Conservation (phyloP, 2,888 invertebrate species). For the Microctonus aethiopoides region DNA sequence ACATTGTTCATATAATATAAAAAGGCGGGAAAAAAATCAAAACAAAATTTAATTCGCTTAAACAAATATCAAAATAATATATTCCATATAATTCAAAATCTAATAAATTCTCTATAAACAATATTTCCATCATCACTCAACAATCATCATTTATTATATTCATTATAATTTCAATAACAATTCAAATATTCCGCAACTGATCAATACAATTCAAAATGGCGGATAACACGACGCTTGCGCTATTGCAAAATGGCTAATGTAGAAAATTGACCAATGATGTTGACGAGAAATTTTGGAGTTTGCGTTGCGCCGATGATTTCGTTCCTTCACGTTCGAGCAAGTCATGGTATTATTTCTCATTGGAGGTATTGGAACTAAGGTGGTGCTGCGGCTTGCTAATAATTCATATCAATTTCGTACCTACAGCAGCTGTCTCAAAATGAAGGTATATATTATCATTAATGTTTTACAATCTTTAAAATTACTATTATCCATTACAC, state of each 20-base stretch:
- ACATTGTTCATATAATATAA: too few species aligned
- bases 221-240: not conserved
- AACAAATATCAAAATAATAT: too few species aligned
- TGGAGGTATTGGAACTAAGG: slow-evolving; percentile 58
- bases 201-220: not conserved
- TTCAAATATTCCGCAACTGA: too few species aligned
- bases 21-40: too few species aligned
- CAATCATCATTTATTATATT: too few species aligned
- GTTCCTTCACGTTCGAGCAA: not conserved
- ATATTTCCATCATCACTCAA: too few species aligned
- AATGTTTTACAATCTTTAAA: slow-evolving; percentile 38
- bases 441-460: too few species aligned
- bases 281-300: not conserved
- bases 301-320: not conserved
- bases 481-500: not conserved
- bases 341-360: slow-evolving; percentile 63
- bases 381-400: slow-evolving; percentile 52
- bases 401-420: slow-evolving; percentile 56
- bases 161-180: too few species aligned
- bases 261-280: not conserved
- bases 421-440: slow-evolving; percentile 54
- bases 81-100: too few species aligned
- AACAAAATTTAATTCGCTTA: too few species aligned
- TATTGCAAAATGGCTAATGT: too few species aligned
- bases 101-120: too few species aligned